Evolutionary conservation across 2,797 vertebrate species (phyloP).

Genomic region (Psittacula echo): DNA sequence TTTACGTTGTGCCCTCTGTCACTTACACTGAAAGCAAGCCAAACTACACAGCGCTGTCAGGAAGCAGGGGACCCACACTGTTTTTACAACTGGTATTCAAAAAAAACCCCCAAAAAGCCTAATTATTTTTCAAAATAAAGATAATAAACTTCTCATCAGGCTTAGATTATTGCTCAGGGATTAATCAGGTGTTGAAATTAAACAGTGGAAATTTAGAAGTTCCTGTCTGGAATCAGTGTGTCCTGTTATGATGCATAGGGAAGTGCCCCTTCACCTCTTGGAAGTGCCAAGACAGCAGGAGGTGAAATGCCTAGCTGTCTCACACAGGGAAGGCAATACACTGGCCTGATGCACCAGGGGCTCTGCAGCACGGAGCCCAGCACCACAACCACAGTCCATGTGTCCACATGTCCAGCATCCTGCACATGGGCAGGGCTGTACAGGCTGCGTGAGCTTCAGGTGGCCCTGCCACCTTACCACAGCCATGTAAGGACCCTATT

Average conservation of each 20-base stretch:
- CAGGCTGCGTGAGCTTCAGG: accelerated
- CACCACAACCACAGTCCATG: accelerated
- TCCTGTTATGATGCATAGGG: background rate
- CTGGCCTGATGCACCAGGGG: accelerated
- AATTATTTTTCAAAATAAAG: background rate
- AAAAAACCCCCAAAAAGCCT: background rate
- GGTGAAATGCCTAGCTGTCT: background rate
- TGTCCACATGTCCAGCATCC: background rate
- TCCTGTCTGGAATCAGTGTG: background rate
- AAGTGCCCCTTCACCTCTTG: background rate
- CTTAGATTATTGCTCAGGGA: background rate
- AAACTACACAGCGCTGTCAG: conserved; percentile 37
- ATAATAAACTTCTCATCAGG: background rate
- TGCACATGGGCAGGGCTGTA: background rate
- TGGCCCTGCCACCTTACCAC: background rate
- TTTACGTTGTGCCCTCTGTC: conserved; percentile 55
- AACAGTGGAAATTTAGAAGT: background rate
- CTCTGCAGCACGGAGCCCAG: background rate
- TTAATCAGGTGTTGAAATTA: background rate
- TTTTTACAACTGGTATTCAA: background rate
- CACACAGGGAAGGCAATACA: accelerated
- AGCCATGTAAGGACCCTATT: background rate
- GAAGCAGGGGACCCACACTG: background rate
- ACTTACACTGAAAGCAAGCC: conserved; percentile 38
- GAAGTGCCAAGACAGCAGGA: background rate